Evolutionary conservation across 2,888 invertebrate species (phyloP).

Genomic region (Stenurella melanura): DNA sequence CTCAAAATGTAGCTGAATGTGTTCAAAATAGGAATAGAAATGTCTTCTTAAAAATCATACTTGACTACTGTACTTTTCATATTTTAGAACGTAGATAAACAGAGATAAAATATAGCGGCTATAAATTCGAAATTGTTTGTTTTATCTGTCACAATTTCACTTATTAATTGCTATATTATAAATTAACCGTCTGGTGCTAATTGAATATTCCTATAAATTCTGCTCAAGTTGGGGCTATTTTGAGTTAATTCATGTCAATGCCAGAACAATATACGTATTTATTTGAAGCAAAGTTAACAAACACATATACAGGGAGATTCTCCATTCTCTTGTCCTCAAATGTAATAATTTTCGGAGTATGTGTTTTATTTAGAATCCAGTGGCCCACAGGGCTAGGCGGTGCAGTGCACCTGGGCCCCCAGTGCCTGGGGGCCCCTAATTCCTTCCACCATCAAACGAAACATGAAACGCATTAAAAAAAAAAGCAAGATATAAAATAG

Average conservation of each 20-base stretch:
- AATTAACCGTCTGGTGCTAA: background rate
- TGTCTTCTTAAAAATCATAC: background rate
- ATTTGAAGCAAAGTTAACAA: background rate
- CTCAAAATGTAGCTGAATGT: slow-evolving; percentile 11
- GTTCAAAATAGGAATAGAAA: background rate
- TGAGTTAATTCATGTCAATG: background rate
- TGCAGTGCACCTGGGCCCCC: too few species aligned
- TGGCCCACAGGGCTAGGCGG: too few species aligned
- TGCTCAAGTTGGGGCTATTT: background rate
- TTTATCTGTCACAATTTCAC: background rate
- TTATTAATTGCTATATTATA: background rate
- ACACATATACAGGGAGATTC: background rate
- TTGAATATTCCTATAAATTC: background rate
- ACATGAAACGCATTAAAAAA: too few species aligned
- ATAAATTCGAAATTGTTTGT: background rate
- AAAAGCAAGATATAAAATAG: too few species aligned
- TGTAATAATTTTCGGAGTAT: too few species aligned
- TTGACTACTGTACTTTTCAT: background rate
- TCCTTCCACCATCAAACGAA: too few species aligned
- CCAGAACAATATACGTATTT: background rate
- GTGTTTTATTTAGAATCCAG: too few species aligned
- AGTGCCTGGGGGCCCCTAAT: too few species aligned
- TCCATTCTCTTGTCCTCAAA: too few species aligned
- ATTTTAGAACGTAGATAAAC: background rate
- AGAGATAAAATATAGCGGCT: background rate